Conservation (phyloP, 2,797 vertebrate species). For the Pseudochirops cupreus region DNA sequence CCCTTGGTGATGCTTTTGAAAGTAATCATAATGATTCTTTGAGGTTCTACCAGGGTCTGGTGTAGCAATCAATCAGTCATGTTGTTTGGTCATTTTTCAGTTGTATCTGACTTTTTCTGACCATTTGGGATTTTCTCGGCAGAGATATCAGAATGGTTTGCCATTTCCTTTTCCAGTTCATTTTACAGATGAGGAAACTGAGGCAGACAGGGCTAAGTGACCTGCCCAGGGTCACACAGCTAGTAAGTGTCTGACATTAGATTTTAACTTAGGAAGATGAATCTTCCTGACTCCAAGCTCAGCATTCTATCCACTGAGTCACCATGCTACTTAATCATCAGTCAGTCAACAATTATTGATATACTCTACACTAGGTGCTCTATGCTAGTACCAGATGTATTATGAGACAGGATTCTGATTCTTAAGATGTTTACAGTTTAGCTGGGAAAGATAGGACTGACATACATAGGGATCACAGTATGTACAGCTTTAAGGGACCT, state of each 20-base stretch:
- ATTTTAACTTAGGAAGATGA: neutral
- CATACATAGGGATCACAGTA: neutral
- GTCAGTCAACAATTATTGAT: neutral
- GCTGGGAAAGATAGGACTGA: neutral
- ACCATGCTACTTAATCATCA: neutral
- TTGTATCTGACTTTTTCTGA: neutral
- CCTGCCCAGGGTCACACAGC: neutral
- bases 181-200: neutral
- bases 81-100: neutral
- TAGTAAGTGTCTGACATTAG: neutral
- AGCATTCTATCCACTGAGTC: neutral
- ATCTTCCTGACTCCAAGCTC: neutral
- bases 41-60: neutral
- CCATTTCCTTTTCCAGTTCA: neutral
- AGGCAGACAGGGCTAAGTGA: neutral
- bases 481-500: neutral
- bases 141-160: neutral
- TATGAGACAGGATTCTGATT: constrained; percentile 15
- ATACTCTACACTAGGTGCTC: neutral
- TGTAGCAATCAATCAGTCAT: neutral
- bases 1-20: neutral
- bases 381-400: neutral
- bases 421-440: neutral
- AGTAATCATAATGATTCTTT: neutral
- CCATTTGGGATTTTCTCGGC: neutral